Evolutionary conservation across 1,140 invertebrate genomes (phyloP).

Genomic region (Solenopsis fugax): DNA sequence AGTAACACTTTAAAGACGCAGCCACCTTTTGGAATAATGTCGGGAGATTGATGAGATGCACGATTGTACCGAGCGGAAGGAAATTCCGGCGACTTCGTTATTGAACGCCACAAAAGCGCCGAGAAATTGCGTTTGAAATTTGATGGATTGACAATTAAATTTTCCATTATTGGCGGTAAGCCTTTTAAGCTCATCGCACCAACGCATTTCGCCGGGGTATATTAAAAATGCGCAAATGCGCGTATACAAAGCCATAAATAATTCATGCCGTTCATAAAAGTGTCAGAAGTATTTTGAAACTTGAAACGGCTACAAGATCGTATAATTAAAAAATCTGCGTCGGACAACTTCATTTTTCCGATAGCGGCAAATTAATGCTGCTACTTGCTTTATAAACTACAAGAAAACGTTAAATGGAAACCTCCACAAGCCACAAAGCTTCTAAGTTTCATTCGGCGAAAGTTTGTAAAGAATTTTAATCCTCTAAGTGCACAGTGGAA

Average conservation of each 20-base stretch:
- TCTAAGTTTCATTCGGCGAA: not conserved
- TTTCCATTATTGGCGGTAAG: slow-evolving; percentile 6
- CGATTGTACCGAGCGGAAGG: slow-evolving; percentile 46
- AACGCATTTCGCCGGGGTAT: not conserved
- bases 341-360: not conserved
- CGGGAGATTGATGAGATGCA: slow-evolving; percentile 61
- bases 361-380: slow-evolving; percentile 27
- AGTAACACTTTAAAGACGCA: slow-evolving; percentile 22
- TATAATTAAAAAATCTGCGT: not conserved
- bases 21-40: slow-evolving; percentile 39
- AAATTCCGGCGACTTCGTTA: slow-evolving; percentile 57
- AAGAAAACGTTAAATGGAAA: slow-evolving; percentile 23
- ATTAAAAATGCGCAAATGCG: not conserved
- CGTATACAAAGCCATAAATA: not conserved
- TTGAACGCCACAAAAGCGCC: slow-evolving; percentile 40
- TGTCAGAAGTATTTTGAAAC: not conserved
- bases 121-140: slow-evolving; percentile 54
- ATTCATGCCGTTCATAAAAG: slow-evolving; percentile 17
- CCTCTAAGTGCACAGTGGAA: not conserved
- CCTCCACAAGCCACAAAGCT: not conserved
- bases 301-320: not conserved
- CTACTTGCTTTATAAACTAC: slow-evolving; percentile 12
- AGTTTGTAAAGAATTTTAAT: slow-evolving; percentile 16
- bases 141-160: slow-evolving; percentile 63
- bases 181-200: slow-evolving; percentile 14